Percentiles rank a stretch among this genome's conserved stretches.
phyloP scores from a whole-genome alignment of 2,888 invertebrate species.

The Anoplius nigerrimus region DNA sequence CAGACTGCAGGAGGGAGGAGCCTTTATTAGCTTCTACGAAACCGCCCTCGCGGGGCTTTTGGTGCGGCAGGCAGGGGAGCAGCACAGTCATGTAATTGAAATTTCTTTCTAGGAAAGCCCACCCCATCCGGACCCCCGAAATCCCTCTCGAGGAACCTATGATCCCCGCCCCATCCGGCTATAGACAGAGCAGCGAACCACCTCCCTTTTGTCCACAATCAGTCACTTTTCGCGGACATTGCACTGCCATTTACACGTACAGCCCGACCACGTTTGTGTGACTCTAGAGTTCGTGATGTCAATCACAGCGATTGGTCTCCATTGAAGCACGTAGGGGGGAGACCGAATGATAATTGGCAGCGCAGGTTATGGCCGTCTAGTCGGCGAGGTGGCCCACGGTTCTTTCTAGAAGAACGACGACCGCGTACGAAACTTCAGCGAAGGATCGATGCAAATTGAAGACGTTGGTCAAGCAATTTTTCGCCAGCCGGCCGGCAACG shows the following conservation, averaged over 20 bases:
- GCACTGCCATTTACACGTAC: slow-evolving; percentile 41
- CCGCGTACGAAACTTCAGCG: not conserved
- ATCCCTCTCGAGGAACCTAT: not conserved
- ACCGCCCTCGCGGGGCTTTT: slow-evolving; percentile 37
- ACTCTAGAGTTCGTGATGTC: too few relatives aligned
- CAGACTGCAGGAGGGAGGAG: slow-evolving; percentile 24
- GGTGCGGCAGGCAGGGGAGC: slow-evolving; percentile 26
- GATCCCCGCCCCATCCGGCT: not conserved
- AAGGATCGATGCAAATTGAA: slow-evolving; percentile 11
- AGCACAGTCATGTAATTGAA: slow-evolving; percentile 48
- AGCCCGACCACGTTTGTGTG: too few relatives aligned
- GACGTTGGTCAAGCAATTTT: not conserved
- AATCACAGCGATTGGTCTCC: too few relatives aligned
- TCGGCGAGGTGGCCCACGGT: too few relatives aligned
- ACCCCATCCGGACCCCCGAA: slow-evolving; percentile 21
- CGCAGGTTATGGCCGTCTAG: too few relatives aligned
- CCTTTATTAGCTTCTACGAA: slow-evolving; percentile 48
- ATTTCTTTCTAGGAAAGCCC: slow-evolving; percentile 56
- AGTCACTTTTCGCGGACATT: slow-evolving; percentile 50
- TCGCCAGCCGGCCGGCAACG: slow-evolving; percentile 30
- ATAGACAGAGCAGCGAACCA: too few relatives aligned
- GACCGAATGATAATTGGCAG: too few relatives aligned
- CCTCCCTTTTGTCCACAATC: slow-evolving; percentile 6
- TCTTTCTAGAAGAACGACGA: too few relatives aligned
- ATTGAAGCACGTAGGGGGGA: too few relatives aligned